Conservation (phyloP, 2,888 invertebrate genomes). For the Eupithecia tripunctaria region DNA sequence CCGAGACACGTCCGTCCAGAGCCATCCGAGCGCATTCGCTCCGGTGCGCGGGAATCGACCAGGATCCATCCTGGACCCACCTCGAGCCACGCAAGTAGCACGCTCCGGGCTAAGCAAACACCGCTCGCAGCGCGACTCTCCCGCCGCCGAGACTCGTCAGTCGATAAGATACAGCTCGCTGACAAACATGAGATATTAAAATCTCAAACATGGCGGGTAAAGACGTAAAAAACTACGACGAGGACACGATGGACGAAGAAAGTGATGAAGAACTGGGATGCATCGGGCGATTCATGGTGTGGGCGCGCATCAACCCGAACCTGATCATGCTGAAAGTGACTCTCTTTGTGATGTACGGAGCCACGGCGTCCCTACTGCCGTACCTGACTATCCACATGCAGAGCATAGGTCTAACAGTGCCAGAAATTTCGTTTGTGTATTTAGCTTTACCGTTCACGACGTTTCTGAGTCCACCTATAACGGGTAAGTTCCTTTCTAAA, state of each 20-base stretch:
- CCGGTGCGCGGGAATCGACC: constrained; percentile 64
- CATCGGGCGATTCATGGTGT: constrained; percentile 75
- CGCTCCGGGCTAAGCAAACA: constrained; percentile 68
- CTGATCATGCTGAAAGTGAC: constrained; percentile 92
- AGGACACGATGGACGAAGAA: constrained; percentile 78
- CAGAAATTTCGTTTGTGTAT: constrained; percentile 94
- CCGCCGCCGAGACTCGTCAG: constrained; percentile 70
- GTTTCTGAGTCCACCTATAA: constrained; percentile 92
- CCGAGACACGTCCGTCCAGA: constrained; percentile 74
- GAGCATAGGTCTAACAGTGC: constrained; percentile 92
- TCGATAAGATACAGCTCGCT: constrained; percentile 77
- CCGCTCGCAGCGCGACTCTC: constrained; percentile 60
- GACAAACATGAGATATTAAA: constrained; percentile 69
- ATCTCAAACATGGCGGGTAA: constrained; percentile 71
- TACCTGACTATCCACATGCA: constrained; percentile 96
- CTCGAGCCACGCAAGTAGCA: constrained; percentile 51
- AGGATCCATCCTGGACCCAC: constrained; percentile 65
- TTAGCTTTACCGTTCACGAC: constrained; percentile 93
- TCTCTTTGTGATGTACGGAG: constrained; percentile 93
- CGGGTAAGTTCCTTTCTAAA: constrained; percentile 82
- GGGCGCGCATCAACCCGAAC: constrained; percentile 88
- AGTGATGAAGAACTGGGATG: constrained; percentile 69
- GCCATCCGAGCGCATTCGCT: constrained; percentile 71
- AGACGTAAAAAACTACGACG: constrained; percentile 78
- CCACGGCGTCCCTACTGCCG: constrained; percentile 92